Base-by-base conservation (phyloP, 2,797 vertebrate species). In the Tinamus major region DNA sequence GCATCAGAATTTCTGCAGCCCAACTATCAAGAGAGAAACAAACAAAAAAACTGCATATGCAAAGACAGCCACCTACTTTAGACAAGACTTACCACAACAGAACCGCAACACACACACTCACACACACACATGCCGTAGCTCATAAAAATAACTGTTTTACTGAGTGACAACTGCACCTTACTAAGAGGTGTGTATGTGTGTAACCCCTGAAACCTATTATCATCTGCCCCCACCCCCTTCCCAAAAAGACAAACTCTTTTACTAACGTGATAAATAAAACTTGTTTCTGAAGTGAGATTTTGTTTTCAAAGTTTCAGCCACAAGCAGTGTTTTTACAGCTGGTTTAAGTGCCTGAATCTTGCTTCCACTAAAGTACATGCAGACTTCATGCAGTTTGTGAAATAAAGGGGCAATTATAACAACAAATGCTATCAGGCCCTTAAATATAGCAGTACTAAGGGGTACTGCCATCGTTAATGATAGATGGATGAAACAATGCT, bases 1-100 rank as follows among this genome's bases (percentile, higher is more conserved):
- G 91, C 94, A 95, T 92, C 95, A 95, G 92, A 95, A 95, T 93
- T 96, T 92, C 87, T 75, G 97, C 95, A 92, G 65, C 89, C 91
- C 78, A 87, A 90, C 87, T 94, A 95, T 93, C 90, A 62, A 96
- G 91, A 95, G 92, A 96, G 84, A 96, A 94, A 94, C 92, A 96
- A 92, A 94, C 64, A 55, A 95, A 93, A 89, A 71, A 94, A 93
- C 92, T 76, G 85, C 80, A 89, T 88, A 78, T 83, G 82, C 91
- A 96, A 95, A 90, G 79, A 13, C 64, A 92, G 84, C 42, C 16
- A 81, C 58, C 77, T 64, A 2, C 71, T 96, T 96, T 89, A 79
- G 58, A 68, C 31, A 84, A 59, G 77, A 95, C 93, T 95, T 95
- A 95, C 94, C 93, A 86, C 46, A 79, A 59, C 10, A n/a, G 26